Evolutionary conservation across 2,888 invertebrate genomes (phyloP), one percentile per base, ranked within the genome.

Genomic region (Amitus sp.): DNA sequence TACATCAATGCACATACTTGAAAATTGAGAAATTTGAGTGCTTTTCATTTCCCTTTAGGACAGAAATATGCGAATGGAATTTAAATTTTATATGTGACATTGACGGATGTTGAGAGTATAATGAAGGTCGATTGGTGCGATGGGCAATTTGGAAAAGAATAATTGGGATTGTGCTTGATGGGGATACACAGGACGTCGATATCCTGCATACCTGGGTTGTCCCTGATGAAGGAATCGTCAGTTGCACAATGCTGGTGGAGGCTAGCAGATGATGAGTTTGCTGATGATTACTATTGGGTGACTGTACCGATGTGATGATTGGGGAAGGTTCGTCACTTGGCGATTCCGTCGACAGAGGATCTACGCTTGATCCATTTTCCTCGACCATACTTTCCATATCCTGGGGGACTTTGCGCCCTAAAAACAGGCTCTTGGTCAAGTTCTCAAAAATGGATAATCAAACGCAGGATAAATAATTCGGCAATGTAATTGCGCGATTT

Each of bases 311-410:
- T 67, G 86, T 86, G 68, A 86, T 85, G 52, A 85, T 85, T 47
- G 85, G 83, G 59, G 77, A 77, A 19, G 85, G 82, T 61, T 84
- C 81, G 47, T 79, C 80, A 66, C 82, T 83, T 70, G 85, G 85
- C 61, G 87, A 84, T 63, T 86, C 84, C 66, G 83, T 83, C 61
- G 86, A 84, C 76, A 87, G 79, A 68, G 87, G 87, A 83, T 87
- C 87, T 73, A 83, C 79, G 77, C 84, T 84, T 82, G 86, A 86
- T 79, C 93, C 93, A 84, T 93, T 94, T 88, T 94, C 94, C 87
- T 94, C 94, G 84, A 93, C 94, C 90, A 94, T 93, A 86, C 92
- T 90, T 87, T 94, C 94, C 94, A 94, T 94, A 87, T 83, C 85
- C 84, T 82, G 83, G 81, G n/a, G n/a, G n/a, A n/a, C n/a, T n/a